These are phyloP conservation scores for Stictonetta naevosa DNA, from an alignment of 2,113 vertebrate species.

Conservation along the genomic window DNA sequence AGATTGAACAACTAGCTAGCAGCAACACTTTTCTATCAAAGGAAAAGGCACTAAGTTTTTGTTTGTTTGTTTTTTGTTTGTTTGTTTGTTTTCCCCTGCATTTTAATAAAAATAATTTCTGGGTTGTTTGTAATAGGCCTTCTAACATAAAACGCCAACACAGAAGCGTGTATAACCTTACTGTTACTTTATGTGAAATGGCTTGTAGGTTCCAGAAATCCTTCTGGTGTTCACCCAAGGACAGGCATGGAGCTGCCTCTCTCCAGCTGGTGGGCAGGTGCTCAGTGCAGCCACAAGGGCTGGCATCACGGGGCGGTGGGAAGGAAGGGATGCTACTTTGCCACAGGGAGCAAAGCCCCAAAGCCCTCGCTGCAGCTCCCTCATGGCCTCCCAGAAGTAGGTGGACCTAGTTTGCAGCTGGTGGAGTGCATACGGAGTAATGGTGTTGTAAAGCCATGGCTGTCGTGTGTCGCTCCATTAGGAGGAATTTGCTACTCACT, in stretches of 20 bases:
- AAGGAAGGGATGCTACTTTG: not conserved
- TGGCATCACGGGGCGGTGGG: not conserved
- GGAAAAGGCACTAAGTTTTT: not conserved
- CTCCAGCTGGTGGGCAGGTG: not conserved
- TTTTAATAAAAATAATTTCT: not conserved
- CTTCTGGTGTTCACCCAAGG: not conserved
- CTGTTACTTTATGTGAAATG: not conserved
- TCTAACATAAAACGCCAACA: not conserved
- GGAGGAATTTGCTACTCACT: not conserved
- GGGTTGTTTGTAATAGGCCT: not conserved
- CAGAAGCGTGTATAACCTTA: rapidly evolving
- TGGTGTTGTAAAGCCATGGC: not conserved
- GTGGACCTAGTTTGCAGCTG: rapidly evolving
- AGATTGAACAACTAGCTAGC: not conserved
- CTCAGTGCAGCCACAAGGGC: not conserved
- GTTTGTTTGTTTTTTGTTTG: too few species aligned
- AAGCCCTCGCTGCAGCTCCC: not conserved
- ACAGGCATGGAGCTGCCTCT: not conserved
- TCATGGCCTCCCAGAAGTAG: not conserved
- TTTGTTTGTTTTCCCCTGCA: not conserved
- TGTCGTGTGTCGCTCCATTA: not conserved
- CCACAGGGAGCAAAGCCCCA: not conserved
- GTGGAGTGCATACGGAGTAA: rapidly evolving
- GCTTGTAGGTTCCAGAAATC: not conserved
- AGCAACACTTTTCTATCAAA: not conserved